These are phyloP conservation scores for Gobio gobio DNA, from an alignment of 2,113 vertebrate genomes.

Conservation along the genomic window DNA sequence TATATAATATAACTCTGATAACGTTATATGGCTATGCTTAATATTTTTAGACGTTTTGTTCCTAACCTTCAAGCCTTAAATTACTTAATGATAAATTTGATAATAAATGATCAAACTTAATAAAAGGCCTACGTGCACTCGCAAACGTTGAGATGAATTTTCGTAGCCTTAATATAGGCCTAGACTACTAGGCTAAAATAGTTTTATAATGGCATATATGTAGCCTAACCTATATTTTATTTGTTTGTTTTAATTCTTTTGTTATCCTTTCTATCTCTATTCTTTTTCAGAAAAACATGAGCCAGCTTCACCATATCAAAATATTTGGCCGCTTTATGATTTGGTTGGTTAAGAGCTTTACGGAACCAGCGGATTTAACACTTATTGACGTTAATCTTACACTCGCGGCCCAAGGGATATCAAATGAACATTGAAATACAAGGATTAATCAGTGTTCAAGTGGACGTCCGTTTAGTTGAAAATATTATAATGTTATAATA, in stretches of 20 bases:
- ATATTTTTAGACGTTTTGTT: background rate
- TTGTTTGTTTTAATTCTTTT: background rate
- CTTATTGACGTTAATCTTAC: slow-evolving; percentile 39
- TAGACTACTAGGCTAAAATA: background rate
- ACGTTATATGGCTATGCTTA: too few species aligned
- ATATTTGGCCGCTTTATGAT: background rate
- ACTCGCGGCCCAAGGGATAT: slow-evolving; percentile 30
- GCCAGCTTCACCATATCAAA: background rate
- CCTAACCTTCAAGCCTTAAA: background rate
- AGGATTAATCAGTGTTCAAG: background rate
- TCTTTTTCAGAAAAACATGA: background rate
- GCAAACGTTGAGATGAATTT: background rate
- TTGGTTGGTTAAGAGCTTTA: background rate
- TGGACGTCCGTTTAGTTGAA: background rate
- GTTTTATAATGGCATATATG: background rate
- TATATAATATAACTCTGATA: background rate
- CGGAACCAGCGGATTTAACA: slow-evolving; percentile 30
- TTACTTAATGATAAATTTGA: background rate
- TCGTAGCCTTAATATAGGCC: background rate
- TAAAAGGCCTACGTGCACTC: background rate
- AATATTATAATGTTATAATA: background rate
- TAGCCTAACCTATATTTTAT: background rate
- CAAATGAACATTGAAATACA: background rate
- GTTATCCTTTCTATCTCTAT: background rate
- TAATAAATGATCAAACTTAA: background rate